Evolutionary conservation across 2,888 invertebrate genomes (phyloP).

Genomic region (Eucriotettix oculatus): DNA sequence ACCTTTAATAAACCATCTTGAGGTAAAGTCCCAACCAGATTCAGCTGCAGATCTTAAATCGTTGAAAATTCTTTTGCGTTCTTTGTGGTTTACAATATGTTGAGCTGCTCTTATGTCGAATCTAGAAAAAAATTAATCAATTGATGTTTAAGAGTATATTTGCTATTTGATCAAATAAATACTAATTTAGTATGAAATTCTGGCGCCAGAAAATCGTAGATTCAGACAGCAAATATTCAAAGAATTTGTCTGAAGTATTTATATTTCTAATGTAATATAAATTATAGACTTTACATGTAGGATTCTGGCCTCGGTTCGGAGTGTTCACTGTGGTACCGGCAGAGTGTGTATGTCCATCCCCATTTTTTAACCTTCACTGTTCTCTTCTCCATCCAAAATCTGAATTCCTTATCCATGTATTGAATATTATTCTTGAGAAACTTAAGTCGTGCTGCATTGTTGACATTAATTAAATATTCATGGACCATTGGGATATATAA

Average conservation of each 20-base stretch:
- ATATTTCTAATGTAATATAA: too few relatives aligned
- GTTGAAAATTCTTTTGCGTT: constrained; percentile 46
- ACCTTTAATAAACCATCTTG: constrained; percentile 64
- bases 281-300: constrained; percentile 27
- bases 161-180: too few relatives aligned
- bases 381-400: constrained; percentile 45
- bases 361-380: constrained; percentile 32
- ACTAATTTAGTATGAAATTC: too few relatives aligned
- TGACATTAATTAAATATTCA: constrained; percentile 44
- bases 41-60: constrained; percentile 83
- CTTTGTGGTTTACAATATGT: constrained; percentile 13
- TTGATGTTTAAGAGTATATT: too few relatives aligned
- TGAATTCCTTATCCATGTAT: constrained; percentile 42
- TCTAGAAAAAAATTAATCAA: too few relatives aligned
- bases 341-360: constrained; percentile 33
- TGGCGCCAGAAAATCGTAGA: too few relatives aligned
- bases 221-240: too few relatives aligned
- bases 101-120: too few relatives aligned
- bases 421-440: constrained; percentile 42
- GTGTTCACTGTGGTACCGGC: constrained; percentile 42
- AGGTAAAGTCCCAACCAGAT: constrained; percentile 92
- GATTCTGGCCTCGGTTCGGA: constrained; percentile 55
- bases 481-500: constrained; percentile 53
- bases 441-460: constrained; percentile 28
- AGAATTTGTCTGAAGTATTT: too few relatives aligned